Percentiles rank a stretch among this genome's conserved stretches.
Evolutionary conservation across 2,797 vertebrate species (phyloP).

Genomic region (Malacoraja senta): DNA sequence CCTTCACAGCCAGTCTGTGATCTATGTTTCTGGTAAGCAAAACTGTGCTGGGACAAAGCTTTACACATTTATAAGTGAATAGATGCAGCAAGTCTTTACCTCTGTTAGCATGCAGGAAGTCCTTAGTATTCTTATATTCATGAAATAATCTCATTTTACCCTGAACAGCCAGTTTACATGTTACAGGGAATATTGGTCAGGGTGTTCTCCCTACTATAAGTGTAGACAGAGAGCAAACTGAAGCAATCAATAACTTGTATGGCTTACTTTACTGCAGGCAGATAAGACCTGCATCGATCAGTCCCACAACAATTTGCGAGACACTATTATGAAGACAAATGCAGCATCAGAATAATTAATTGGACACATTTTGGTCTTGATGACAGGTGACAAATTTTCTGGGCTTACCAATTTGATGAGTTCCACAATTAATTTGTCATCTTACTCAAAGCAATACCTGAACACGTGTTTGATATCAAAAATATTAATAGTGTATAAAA

Average conservation of each 20-base stretch:
- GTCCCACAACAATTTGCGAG: background rate
- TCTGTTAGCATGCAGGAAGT: background rate
- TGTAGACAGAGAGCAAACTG: background rate
- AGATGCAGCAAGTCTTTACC: background rate
- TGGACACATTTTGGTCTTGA: background rate
- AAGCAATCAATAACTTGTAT: background rate
- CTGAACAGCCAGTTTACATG: background rate
- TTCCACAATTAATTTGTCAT: background rate
- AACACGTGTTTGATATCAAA: background rate
- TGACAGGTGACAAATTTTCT: background rate
- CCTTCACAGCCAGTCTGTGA: background rate
- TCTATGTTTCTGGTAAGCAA: background rate
- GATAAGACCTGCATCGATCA: background rate
- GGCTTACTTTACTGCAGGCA: background rate
- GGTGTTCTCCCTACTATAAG: background rate
- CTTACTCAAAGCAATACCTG: background rate
- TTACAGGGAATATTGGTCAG: background rate
- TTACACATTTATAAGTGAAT: background rate
- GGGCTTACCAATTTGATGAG: background rate
- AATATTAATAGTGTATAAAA: background rate
- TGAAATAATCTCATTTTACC: background rate
- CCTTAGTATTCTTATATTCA: background rate
- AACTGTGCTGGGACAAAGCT: background rate
- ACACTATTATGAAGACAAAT: background rate
- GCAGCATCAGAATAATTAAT: background rate